Base-by-base conservation (phyloP, 1,140 invertebrate species). In the Anadara kagoshimensis region DNA sequence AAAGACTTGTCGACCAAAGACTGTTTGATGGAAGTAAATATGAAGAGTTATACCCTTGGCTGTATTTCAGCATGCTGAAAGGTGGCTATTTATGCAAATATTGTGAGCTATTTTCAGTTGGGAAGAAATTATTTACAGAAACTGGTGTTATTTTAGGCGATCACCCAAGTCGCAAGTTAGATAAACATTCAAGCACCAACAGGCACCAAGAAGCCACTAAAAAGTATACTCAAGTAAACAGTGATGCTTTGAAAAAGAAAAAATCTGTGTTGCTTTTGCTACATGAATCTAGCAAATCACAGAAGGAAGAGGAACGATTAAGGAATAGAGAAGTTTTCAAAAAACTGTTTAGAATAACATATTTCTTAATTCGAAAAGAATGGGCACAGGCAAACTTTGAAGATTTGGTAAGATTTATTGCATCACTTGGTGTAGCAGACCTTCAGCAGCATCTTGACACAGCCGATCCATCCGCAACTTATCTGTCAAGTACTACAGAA, bases 101-200 rank as follows among this genome's bases (percentile, higher is more conserved):
- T 53, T 53, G 51, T 53, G 53, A 54, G 53, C 24, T 54, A 54
- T 54, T 54, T 54, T 22, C 53, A 22, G 20, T 54, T 54, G 53
- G 20, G 20, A 54, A 22, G 20, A 24, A n/a, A 22, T n/a, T 22
- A n/a, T 54, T 54, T 54, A 54, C n/a, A 22, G 24, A 8, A 8
- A 54, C 20, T n/a, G 53, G 53, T n/a, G 53, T 54, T 22, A 24
- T 54, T 54, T 54, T 54, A 54, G 53, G 53, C n/a, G 53, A 54
- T 54, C 53, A 54, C 24, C 53, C 53, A 22, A 54, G n/a, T 22
- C n/a, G 53, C n/a, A 18, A 54, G 24, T 11, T 54, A 54, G n/a
- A 54, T 22, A 54, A 22, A 54, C 53, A 54, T 54, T 18, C n/a
- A 4, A 54, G n/a, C 1, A 54, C n/a, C 11, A 54, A 54, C 24